Evolutionary conservation across 1,140 invertebrate species (phyloP).

Genomic region (Drosophila nannoptera): DNA sequence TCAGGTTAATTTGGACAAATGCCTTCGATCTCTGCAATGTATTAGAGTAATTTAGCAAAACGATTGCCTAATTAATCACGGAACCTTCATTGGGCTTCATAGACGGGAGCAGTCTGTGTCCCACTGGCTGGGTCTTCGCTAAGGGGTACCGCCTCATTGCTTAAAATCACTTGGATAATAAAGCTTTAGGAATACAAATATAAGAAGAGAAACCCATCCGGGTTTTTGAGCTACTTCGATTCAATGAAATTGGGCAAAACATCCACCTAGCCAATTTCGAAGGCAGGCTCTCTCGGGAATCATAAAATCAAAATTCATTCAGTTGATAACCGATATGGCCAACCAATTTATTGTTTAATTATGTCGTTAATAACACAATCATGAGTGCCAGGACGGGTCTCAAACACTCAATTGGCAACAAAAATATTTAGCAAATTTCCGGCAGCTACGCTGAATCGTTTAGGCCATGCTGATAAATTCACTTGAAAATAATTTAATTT

Average conservation of each 20-base stretch:
- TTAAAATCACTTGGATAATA: too few relatives aligned
- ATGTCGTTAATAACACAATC: constrained; percentile 68
- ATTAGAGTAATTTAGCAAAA: constrained; percentile 79
- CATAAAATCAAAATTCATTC: constrained; percentile 45
- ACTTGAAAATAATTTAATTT: constrained; percentile 71
- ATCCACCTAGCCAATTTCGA: constrained; percentile 1
- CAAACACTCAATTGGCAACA: constrained; percentile 62
- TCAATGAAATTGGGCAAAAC: not conserved
- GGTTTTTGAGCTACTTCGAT: not conserved
- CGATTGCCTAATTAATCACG: constrained; percentile 77
- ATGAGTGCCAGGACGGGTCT: constrained; percentile 31
- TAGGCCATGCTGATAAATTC: constrained; percentile 62
- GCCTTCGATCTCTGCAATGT: constrained; percentile 76
- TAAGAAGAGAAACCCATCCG: too few relatives aligned
- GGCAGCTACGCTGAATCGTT: constrained; percentile 39
- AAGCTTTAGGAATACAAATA: too few relatives aligned
- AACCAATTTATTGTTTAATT: constrained; percentile 65
- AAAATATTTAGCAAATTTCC: constrained; percentile 73
- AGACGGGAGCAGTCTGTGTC: constrained; percentile 8
- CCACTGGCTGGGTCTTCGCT: not conserved
- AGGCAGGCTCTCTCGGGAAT: not conserved
- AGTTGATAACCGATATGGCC: constrained; percentile 22
- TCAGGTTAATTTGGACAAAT: constrained; percentile 79
- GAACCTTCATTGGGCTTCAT: constrained; percentile 20
- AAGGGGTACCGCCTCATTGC: too few relatives aligned